Evolutionary conservation across 1,140 invertebrate species (phyloP), one percentile per base, ranked within the genome.

Genomic region (Mercenaria mercenaria): DNA sequence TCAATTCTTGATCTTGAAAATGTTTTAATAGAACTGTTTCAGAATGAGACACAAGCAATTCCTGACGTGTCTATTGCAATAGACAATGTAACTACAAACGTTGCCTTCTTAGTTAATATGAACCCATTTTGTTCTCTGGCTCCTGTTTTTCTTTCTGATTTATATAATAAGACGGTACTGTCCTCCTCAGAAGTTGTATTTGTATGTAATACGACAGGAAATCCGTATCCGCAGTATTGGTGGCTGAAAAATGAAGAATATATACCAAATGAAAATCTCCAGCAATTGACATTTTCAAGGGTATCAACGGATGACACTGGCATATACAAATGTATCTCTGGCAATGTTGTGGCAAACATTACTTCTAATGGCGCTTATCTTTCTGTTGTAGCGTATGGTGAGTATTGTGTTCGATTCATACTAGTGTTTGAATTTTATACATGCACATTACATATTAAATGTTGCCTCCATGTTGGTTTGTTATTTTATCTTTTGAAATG

Each of bases 291-390:
- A 47, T 50, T 85, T 50, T 18, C 20, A 15, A 85, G 72, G 26
- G 43, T 50, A 18, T 41, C 82, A 0, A 23, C 23, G 10, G 10
- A 47, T 20, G 82, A 85, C 32, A 26, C 37, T 20, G 59, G 10
- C 26, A 64, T 10, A 29, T 64, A 64, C 26, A 50, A 52, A 18
- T 85, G 82, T 52, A 67, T 85, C 11, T 64, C 64, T 0, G 82
- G 82, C 37, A 85, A 85, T 43, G 32, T 85, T n/a, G 64, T 85
- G 20, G 82, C 82, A 47, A 85, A 85, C 32, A 39, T 69, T 15
- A 72, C 82, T 32, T 85, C 67, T 29, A n/a, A 72, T 20, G 37
- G 39, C 4, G 67, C 67, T 39, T 72, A 39, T 32, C 3, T 72
- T 1, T 15, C 1, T 32, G 39, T 72, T 1, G 37, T 72, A 11